Conservation (phyloP, 2,797 vertebrate species). For the Pangasius mekongensis region DNA sequence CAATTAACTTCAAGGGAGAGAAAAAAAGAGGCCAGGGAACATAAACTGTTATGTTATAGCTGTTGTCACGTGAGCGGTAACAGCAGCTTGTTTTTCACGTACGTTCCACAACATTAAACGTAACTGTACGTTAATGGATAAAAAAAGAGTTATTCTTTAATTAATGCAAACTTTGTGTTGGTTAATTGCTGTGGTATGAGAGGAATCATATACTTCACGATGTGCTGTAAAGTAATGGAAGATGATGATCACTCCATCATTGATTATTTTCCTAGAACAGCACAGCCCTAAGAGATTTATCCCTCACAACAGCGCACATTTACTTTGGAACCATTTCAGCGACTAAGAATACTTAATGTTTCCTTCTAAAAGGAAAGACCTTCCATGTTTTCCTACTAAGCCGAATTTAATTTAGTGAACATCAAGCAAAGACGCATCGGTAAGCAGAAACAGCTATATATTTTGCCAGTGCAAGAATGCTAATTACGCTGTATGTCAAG, state of each 20-base stretch:
- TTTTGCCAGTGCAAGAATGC: background rate
- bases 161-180: background rate
- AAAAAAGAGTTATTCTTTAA: background rate
- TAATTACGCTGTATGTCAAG: slow-evolving; percentile 34
- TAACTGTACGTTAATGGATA: background rate
- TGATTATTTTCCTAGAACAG: background rate
- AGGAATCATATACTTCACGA: background rate
- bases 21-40: too few relatives aligned
- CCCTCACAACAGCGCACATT: background rate
- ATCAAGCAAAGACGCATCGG: background rate
- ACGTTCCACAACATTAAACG: too few relatives aligned
- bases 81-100: too few relatives aligned
- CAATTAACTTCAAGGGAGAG: background rate
- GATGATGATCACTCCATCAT: too few relatives aligned
- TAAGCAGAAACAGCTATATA: slow-evolving; percentile 23
- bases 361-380: background rate
- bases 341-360: background rate
- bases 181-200: background rate
- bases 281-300: background rate
- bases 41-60: too few relatives aligned
- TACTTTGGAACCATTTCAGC: background rate
- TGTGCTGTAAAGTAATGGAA: background rate
- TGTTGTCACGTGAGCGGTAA: too few relatives aligned
- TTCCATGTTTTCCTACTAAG: background rate
- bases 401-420: slow-evolving; percentile 10